Evolutionary conservation across 2,888 invertebrate genomes (phyloP).

Genomic region (Carpatolechia fugitivella): DNA sequence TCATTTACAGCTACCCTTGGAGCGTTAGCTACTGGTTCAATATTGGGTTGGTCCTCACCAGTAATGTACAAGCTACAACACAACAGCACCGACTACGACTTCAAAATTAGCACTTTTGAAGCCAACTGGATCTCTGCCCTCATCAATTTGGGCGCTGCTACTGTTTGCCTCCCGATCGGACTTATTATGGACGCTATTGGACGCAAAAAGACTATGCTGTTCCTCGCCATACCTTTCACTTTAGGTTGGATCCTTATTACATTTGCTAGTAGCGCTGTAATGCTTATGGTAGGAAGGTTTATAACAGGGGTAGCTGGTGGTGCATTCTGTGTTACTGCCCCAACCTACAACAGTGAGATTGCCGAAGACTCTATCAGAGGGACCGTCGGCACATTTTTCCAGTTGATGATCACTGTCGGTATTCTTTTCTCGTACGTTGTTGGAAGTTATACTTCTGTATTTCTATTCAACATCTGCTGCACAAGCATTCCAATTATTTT

Average conservation of each 20-base stretch:
- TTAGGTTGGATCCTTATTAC: slow-evolving; percentile 87
- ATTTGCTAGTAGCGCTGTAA: slow-evolving; percentile 81
- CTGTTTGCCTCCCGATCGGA: slow-evolving; percentile 86
- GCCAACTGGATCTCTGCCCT: slow-evolving; percentile 86
- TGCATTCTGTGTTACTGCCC: slow-evolving; percentile 90
- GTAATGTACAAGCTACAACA: slow-evolving; percentile 75
- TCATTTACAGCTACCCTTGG: slow-evolving; percentile 83
- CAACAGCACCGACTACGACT: slow-evolving; percentile 71
- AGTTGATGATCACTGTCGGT: slow-evolving; percentile 90
- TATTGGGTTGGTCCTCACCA: slow-evolving; percentile 89
- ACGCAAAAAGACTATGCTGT: slow-evolving; percentile 84
- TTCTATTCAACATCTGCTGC: slow-evolving; percentile 82
- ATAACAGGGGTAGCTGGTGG: slow-evolving; percentile 88
- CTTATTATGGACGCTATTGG: slow-evolving; percentile 84
- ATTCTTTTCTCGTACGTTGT: slow-evolving; percentile 87
- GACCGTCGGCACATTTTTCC: slow-evolving; percentile 91
- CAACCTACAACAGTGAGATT: slow-evolving; percentile 92
- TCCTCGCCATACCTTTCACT: slow-evolving; percentile 83
- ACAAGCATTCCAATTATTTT: slow-evolving; percentile 84
- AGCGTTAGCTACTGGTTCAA: slow-evolving; percentile 86
- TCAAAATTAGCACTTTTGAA: slow-evolving; percentile 68
- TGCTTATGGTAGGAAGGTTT: slow-evolving; percentile 83
- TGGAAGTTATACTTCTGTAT: slow-evolving; percentile 80
- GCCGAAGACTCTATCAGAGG: slow-evolving; percentile 91
- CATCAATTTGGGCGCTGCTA: slow-evolving; percentile 86